Evolutionary conservation across 2,797 vertebrate species (phyloP).

Genomic region (Chelmon rostratus): DNA sequence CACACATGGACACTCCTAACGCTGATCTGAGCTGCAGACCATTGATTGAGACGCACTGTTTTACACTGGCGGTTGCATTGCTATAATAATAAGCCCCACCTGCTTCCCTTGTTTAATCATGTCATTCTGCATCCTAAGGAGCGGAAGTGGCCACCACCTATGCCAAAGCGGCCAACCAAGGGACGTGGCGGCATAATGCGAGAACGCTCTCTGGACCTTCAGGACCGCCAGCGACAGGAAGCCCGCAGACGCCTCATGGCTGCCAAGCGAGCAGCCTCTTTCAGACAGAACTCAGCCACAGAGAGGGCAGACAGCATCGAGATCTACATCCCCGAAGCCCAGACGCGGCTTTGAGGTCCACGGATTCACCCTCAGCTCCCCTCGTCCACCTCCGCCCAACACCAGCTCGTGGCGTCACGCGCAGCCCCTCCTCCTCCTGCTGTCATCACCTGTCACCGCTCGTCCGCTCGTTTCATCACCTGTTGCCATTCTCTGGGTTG

Average conservation of each 20-base stretch:
- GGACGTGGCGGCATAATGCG: conserved; percentile 91
- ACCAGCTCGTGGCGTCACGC: conserved; percentile 59
- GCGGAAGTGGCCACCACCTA: conserved; percentile 91
- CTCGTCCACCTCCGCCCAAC: conserved; percentile 51
- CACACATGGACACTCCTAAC: neutral
- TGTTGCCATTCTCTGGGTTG: conserved; percentile 57
- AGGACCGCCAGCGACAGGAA: conserved; percentile 97
- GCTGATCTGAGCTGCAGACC: neutral
- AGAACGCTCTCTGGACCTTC: conserved; percentile 97
- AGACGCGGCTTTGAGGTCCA: conserved; percentile 95
- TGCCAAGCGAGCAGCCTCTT: conserved; percentile 96
- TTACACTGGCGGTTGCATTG: neutral
- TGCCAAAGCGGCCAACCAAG: conserved; percentile 94
- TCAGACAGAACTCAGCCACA: conserved; percentile 96
- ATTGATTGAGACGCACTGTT: neutral
- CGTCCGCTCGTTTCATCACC: conserved; percentile 24
- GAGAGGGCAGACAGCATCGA: conserved; percentile 99
- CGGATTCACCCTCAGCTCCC: conserved; percentile 53
- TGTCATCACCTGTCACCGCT: conserved; percentile 32
- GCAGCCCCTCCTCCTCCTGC: conserved; percentile 40
- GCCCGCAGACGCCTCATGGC: conserved; percentile 96
- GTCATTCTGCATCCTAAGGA: conserved; percentile 74
- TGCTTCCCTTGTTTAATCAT: neutral
- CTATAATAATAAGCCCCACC: neutral
- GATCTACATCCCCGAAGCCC: conserved; percentile 99